Evolutionary conservation across 2,888 invertebrate species (phyloP), one percentile per base, ranked within the genome.

Genomic region (Melinopterus prodromus): DNA sequence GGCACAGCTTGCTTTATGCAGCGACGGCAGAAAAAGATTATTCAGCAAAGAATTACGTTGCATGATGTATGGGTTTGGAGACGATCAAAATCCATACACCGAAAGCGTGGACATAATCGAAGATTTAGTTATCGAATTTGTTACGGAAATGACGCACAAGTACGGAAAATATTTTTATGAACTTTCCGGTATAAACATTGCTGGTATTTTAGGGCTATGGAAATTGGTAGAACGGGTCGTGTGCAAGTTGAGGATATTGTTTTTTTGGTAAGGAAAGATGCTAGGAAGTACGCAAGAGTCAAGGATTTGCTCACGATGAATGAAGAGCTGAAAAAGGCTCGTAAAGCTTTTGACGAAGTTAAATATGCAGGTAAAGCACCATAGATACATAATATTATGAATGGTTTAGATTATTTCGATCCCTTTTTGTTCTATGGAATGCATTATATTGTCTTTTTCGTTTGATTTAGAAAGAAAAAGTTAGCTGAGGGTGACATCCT

Each of bases 51-150:
- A 98, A 89, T 90, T 99, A 71, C 92, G 98, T 38, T 97, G 98
- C 85, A 99, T 99, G 99, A 98, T 99, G 98, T 99, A 98, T 89
- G 99, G 99, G 0, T 99, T 99, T 91, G 99, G 99, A 5, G 99
- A 99, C 89, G 99, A 99, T 88, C 98, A 98, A 89, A 99, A 99
- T 90, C 99, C 99, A 0, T 99, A 98, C 87, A 99, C 99, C 0
- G 99, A 99, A 90, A 98, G 98, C 88, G 98, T 99, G 0, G 99
- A 99, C 88, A 92, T 99, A 75, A 91, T 99, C 76, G 99, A 99
- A 90, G 99, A 99, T 89, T 90, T 99, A 75, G 99, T 99, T 0
- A 97, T 99, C 84, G 98, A 99, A 90, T 99, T 98, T 89, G 97
- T 99, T 37, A 97, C 97, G 1, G 98, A 99, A 91, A 98, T 97